phyloP scores from a whole-genome alignment of 2,888 invertebrate genomes.

The Leptopilina myrica region DNA sequence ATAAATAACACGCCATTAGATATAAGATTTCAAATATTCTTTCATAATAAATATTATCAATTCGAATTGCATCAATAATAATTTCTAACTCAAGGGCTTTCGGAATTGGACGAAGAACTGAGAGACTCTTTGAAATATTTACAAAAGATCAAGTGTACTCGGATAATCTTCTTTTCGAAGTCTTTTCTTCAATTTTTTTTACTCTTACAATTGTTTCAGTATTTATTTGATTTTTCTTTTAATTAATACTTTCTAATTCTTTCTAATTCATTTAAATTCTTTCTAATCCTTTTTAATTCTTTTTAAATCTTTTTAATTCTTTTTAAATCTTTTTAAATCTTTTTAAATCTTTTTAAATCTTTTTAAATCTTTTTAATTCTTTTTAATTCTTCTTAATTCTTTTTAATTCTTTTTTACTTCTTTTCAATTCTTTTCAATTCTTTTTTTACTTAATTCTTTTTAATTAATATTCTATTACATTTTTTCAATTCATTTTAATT shows the following conservation, averaged over 20 bases:
- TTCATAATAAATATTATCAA: slow-evolving; percentile 26
- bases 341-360: too few relatives aligned
- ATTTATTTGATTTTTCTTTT: background rate
- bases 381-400: too few relatives aligned
- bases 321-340: too few relatives aligned
- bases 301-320: too few relatives aligned
- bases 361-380: too few relatives aligned
- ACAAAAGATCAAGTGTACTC: slow-evolving; percentile 58
- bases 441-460: too few relatives aligned
- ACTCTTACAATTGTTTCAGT: background rate
- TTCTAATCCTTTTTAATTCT: too few relatives aligned
- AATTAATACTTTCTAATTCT: too few relatives aligned
- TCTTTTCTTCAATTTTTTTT: slow-evolving; percentile 31
- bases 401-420: too few relatives aligned
- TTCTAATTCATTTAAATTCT: too few relatives aligned
- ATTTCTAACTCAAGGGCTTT: slow-evolving; percentile 26
- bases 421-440: background rate
- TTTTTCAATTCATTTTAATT: too few relatives aligned
- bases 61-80: slow-evolving; percentile 33
- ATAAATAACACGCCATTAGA: slow-evolving; percentile 33
- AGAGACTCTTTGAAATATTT: slow-evolving; percentile 55
- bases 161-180: slow-evolving; percentile 51
- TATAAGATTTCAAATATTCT: slow-evolving; percentile 32
- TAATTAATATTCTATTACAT: too few relatives aligned
- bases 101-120: slow-evolving; percentile 51